These are phyloP conservation scores for Muntiacus muntjak DNA, from an alignment of 2,113 vertebrate species.

Conservation along the genomic window DNA sequence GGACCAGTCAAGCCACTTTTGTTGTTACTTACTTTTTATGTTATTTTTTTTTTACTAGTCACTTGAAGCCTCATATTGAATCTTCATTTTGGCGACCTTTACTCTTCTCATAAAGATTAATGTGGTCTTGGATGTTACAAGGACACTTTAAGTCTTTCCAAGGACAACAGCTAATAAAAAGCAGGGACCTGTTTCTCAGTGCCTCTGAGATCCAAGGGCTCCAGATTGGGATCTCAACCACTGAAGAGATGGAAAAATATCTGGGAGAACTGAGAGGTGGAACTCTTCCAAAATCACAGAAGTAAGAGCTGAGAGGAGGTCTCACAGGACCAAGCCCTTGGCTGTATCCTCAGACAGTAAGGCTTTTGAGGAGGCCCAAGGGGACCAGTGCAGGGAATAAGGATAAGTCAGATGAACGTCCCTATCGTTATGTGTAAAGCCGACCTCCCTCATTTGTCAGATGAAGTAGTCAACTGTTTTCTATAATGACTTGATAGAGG, in stretches of 20 bases:
- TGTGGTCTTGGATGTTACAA: conserved; percentile 51
- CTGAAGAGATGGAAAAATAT: conserved; percentile 31
- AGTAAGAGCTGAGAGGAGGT: background rate
- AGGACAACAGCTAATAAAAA: conserved; percentile 62
- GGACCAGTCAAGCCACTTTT: conserved; percentile 23
- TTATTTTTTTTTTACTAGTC: conserved; percentile 52
- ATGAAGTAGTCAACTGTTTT: background rate
- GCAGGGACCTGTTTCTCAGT: conserved; percentile 42
- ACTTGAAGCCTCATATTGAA: conserved; percentile 45
- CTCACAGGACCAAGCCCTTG: conserved; percentile 15
- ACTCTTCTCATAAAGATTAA: conserved; percentile 60
- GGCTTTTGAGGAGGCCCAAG: background rate
- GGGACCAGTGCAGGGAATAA: background rate
- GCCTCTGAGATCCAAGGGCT: conserved; percentile 26
- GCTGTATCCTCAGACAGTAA: background rate
- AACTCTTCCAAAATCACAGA: conserved; percentile 38
- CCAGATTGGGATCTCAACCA: conserved; percentile 3
- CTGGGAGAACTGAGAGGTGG: background rate
- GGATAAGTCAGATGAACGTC: background rate
- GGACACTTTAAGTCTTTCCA: conserved; percentile 57
- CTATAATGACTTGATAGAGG: background rate
- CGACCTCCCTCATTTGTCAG: background rate
- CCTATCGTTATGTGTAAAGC: background rate
- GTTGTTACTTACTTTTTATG: conserved; percentile 27
- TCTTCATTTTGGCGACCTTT: conserved; percentile 58